Percentiles rank a stretch among this genome's conserved stretches.
These are phyloP conservation scores for Palythoa caribaeorum DNA, from an alignment of 92 coral and sea anemone genomes.

Conservation along the genomic window DNA sequence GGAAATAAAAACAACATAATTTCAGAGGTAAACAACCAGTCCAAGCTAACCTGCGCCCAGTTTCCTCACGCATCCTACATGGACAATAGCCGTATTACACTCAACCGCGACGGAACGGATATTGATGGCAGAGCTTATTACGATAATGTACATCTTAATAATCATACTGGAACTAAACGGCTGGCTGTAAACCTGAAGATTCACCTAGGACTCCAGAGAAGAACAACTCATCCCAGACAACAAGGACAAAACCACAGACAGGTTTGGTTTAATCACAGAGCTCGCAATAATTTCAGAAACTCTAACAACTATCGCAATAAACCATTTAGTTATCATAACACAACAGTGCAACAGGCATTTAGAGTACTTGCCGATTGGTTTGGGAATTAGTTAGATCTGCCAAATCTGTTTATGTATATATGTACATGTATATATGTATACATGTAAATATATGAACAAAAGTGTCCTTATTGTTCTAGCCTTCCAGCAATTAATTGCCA, in stretches of 20 bases:
- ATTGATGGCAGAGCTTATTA: too few species aligned
- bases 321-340: neutral
- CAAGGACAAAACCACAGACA: neutral
- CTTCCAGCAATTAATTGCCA: neutral
- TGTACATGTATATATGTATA: too few species aligned
- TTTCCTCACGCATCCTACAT: too few species aligned
- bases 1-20: too few species aligned
- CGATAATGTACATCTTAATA: too few species aligned
- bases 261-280: neutral
- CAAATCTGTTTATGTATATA: neutral
- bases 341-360: neutral
- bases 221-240: neutral
- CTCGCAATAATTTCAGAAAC: neutral
- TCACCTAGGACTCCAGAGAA: neutral
- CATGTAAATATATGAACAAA: neutral
- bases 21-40: too few species aligned
- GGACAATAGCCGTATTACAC: too few species aligned
- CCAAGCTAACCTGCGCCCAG: too few species aligned
- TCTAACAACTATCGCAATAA: neutral
- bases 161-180: too few species aligned
- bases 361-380: neutral
- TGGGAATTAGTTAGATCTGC: neutral
- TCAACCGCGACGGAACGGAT: too few species aligned
- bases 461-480: neutral
- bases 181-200: too few species aligned